Base-by-base conservation (phyloP, 1,140 invertebrate species). In the Pogonomyrmex californicus region DNA sequence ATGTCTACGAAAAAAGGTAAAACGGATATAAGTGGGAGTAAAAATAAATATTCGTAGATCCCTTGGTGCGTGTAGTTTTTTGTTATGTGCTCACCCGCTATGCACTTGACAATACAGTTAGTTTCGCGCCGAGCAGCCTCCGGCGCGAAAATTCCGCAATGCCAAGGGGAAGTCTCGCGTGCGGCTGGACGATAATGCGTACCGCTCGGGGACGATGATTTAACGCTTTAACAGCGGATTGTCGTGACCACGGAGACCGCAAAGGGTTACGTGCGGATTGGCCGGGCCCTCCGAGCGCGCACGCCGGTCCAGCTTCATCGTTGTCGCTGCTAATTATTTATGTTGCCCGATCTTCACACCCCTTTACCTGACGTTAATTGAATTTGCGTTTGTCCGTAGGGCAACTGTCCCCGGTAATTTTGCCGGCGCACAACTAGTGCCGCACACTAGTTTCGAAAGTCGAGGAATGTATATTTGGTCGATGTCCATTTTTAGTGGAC, bases 301-400 rank as follows among this genome's bases (percentile, higher is more conserved):
- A 30, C 33, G 75, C 81, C 30, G 51, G 85, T 87, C 86, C 66
- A 63, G 79, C 89, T 87, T 82, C 70, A 60, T 44, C 54, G n/a
- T 47, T 70, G 75, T 66, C 75, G 38, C 49, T 54, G 62, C 86
- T 88, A 90, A 90, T 90, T 90, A 90, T 90, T 90, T 90, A 90
- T 87, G 89, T 87, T 81, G 88, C 49, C 76, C 65, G 66, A 77
- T 90, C 86, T 87, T 90, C 88, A 66, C 76, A 60, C 68, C 30
- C n/a, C 30, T 44, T 62, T 23, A 41, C 82, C 60, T 33, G 73
- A 87, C 66, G 71, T 86, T 90, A 90, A 90, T 90, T 90, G 89
- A 90, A 90, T 90, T 88, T 83, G 75, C 75, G 76, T 88, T 54
- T 63, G 86, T 54, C n/a, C 51, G 49, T 30, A n/a, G 58, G 54